phyloP scores from a whole-genome alignment of 2,113 vertebrate genomes.

The Cyanocitta stelleri region DNA sequence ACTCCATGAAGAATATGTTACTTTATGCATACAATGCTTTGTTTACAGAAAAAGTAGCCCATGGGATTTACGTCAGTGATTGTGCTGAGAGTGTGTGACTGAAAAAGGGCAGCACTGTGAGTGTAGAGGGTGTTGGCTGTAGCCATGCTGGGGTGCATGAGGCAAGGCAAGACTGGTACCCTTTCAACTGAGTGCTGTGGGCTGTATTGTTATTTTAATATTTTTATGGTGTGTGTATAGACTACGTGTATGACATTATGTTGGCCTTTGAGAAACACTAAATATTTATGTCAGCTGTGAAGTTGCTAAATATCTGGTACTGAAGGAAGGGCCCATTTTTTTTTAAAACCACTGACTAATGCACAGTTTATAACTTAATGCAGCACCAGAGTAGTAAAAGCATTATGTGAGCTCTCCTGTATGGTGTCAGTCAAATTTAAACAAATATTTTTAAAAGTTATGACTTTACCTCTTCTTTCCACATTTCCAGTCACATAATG shows the following conservation, averaged over 20 bases:
- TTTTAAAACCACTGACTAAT: neutral
- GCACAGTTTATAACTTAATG: neutral
- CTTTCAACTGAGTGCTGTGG: neutral
- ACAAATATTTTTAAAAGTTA: neutral
- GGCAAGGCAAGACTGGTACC: neutral
- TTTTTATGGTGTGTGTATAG: neutral
- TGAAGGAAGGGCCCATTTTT: neutral
- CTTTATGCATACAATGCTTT: neutral
- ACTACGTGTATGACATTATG: neutral
- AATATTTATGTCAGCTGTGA: neutral
- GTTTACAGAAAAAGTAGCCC: neutral
- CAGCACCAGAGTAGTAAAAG: neutral
- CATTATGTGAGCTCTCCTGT: neutral
- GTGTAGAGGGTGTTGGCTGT: neutral
- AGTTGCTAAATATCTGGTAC: neutral
- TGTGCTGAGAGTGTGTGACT: neutral
- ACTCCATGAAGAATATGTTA: neutral
- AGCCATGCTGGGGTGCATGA: neutral
- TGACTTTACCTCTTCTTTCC: constrained; percentile 25
- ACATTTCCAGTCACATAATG: constrained; percentile 14
- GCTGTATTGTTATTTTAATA: neutral
- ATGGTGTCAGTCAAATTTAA: constrained; percentile 16
- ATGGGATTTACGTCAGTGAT: neutral
- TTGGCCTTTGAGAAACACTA: neutral
- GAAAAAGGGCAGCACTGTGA: neutral